Conservation (phyloP, 2,797 vertebrate genomes). For the Phrynocephalus vlangalii region DNA sequence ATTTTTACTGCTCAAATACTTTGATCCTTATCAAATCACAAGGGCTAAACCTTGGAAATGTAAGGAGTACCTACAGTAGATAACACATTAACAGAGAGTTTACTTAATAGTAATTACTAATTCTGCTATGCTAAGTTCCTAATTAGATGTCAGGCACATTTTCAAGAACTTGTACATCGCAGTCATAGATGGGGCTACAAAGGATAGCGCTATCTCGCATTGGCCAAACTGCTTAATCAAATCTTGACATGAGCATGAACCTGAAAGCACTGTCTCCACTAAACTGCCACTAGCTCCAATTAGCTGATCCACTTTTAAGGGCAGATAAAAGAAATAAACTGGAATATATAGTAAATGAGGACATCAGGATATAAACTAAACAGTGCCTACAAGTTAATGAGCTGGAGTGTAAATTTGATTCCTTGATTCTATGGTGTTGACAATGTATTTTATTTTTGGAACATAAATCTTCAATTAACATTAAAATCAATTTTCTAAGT, state of each 20-base stretch:
- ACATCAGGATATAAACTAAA: not conserved
- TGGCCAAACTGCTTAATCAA: constrained; percentile 35
- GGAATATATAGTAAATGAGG: constrained; percentile 19
- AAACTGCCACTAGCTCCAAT: constrained; percentile 32
- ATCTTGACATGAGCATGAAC: constrained; percentile 19
- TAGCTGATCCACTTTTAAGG: constrained; percentile 24
- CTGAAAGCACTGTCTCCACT: constrained; percentile 35
- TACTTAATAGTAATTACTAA: not conserved
- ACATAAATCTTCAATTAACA: constrained; percentile 61
- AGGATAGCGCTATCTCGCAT: constrained; percentile 42
- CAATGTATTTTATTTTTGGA: constrained; percentile 61
- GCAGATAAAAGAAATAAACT: constrained; percentile 18
- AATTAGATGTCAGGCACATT: constrained; percentile 15
- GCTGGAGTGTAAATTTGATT: constrained; percentile 43
- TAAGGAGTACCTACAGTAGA: not conserved
- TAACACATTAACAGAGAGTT: not conserved
- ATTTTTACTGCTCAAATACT: not conserved
- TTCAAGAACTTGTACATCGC: not conserved
- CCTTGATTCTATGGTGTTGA: constrained; percentile 52
- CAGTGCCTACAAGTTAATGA: constrained; percentile 33
- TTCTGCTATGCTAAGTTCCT: constrained; percentile 25
- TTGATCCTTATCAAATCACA: not conserved
- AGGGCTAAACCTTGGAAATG: not conserved
- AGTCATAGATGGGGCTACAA: constrained; percentile 19
- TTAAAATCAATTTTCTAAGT: constrained; percentile 52